Conservation (phyloP, 2,797 vertebrate species). For the Vultur gryphus region DNA sequence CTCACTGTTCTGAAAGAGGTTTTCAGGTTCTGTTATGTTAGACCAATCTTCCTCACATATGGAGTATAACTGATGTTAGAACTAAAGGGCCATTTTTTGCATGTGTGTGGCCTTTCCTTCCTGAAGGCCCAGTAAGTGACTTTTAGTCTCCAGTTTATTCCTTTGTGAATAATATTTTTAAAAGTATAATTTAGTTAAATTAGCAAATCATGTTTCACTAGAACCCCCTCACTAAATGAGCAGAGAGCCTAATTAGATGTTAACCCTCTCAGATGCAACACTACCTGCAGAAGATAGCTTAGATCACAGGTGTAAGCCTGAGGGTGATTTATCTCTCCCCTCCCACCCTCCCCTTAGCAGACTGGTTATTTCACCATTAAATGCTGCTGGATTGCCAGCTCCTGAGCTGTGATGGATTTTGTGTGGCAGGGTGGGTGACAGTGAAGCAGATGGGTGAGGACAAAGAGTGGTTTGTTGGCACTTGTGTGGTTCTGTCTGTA, state of each 20-base stretch:
- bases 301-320: conserved; percentile 3
- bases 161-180: background rate
- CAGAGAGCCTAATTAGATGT: background rate
- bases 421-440: background rate
- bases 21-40: background rate
- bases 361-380: conserved; percentile 29
- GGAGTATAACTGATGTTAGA: background rate
- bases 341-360: background rate
- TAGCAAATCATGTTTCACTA: background rate
- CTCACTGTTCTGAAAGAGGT: background rate
- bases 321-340: conserved; percentile 15
- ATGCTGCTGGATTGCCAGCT: background rate
- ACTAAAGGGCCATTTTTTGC: background rate
- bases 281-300: background rate
- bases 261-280: background rate
- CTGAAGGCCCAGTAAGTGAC: background rate
- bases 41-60: background rate
- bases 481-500: background rate
- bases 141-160: background rate
- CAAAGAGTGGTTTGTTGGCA: background rate
- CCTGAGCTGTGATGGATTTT: conserved; percentile 2
- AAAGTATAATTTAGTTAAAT: background rate
- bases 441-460: background rate
- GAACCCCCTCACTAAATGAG: background rate
- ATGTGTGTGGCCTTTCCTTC: background rate